These are phyloP conservation scores for Coendou prehensilis DNA, from an alignment of 2,797 vertebrate genomes.

Conservation along the genomic window DNA sequence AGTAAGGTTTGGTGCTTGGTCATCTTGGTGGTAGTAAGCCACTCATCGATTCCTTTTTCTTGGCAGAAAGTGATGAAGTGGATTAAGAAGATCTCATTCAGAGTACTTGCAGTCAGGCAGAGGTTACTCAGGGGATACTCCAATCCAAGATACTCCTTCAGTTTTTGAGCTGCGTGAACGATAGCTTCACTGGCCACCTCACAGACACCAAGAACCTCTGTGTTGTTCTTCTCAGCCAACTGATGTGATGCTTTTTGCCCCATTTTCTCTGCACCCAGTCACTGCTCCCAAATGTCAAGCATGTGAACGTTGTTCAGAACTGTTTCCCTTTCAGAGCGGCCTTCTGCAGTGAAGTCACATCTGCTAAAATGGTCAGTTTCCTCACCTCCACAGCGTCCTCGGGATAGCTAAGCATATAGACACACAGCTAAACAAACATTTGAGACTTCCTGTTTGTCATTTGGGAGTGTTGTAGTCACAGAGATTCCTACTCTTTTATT, in stretches of 20 bases:
- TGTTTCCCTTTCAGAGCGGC: neutral
- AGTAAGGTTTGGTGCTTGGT: constrained; percentile 86
- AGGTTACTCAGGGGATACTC: constrained; percentile 85
- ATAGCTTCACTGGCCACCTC: constrained; percentile 84
- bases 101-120: constrained; percentile 65
- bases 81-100: constrained; percentile 86
- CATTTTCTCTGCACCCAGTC: constrained; percentile 69
- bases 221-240: constrained; percentile 58
- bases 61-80: constrained; percentile 86
- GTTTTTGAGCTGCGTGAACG: constrained; percentile 79
- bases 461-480: constrained; percentile 52
- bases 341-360: neutral
- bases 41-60: constrained; percentile 78
- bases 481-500: neutral
- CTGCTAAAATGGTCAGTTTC: neutral
- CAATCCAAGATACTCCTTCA: constrained; percentile 87
- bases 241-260: constrained; percentile 81
- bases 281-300: neutral
- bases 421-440: constrained; percentile 14
- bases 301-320: neutral
- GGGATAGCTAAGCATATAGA: constrained; percentile 30
- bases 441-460: constrained; percentile 55
- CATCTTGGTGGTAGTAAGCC: constrained; percentile 84
- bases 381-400: neutral
- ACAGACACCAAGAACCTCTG: constrained; percentile 69